Percentiles rank a stretch among this genome's conserved stretches.
phyloP scores from a whole-genome alignment of 2,888 invertebrate species.

The Drosophila cyrtoloma region DNA sequence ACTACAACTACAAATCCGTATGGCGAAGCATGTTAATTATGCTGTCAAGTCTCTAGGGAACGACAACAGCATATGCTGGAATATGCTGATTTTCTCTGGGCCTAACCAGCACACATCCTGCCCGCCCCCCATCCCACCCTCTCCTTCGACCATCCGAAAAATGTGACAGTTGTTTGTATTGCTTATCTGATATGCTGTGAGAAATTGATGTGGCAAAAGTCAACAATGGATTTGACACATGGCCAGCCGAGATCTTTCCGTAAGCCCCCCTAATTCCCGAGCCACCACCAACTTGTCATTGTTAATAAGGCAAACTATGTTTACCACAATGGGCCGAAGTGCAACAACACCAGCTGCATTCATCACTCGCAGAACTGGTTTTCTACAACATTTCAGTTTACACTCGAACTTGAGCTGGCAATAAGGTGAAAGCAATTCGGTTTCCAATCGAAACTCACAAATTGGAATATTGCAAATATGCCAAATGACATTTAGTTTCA shows the following conservation, averaged over 20 bases:
- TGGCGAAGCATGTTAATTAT: slow-evolving; percentile 51
- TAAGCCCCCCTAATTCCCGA: not conserved
- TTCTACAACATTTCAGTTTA: not conserved
- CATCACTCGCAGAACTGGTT: slow-evolving; percentile 20
- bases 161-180: slow-evolving; percentile 14
- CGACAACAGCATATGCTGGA: slow-evolving; percentile 20
- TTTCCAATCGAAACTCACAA: not conserved
- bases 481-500: not conserved
- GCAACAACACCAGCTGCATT: slow-evolving; percentile 34
- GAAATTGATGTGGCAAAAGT: slow-evolving; percentile 55
- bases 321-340: slow-evolving; percentile 9
- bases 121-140: not conserved
- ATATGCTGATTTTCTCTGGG: slow-evolving; percentile 37
- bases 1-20: not conserved
- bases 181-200: slow-evolving; percentile 12
- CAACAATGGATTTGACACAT: slow-evolving; percentile 49
- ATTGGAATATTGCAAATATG: not conserved
- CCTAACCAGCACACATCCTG: not conserved
- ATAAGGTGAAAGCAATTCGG: not conserved
- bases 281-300: slow-evolving; percentile 37
- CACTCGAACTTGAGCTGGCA: not conserved
- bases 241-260: slow-evolving; percentile 14
- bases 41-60: slow-evolving; percentile 41
- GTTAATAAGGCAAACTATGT: slow-evolving; percentile 10
- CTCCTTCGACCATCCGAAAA: not conserved